These are phyloP conservation scores for Theristicus caerulescens DNA, from an alignment of 2,113 vertebrate species.

Conservation along the genomic window DNA sequence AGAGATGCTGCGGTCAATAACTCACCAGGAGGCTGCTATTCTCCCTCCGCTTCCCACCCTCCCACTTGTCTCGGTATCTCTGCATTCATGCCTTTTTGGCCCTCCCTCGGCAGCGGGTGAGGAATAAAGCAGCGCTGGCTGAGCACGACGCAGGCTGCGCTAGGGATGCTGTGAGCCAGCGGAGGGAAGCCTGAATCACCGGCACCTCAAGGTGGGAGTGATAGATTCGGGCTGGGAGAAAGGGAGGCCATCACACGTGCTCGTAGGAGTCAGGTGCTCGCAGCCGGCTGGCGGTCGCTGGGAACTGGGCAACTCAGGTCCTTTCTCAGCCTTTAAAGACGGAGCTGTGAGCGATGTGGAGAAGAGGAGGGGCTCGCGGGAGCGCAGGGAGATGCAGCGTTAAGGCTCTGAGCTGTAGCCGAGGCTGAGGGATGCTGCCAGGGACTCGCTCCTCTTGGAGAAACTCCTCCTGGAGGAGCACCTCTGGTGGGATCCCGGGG, in stretches of 20 bases:
- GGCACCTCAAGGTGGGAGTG: conserved; percentile 43
- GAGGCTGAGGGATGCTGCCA: not conserved
- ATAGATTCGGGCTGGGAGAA: not conserved
- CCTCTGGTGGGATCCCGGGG: not conserved
- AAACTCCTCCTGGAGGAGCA: not conserved
- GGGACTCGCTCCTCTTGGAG: not conserved
- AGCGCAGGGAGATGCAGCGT: not conserved
- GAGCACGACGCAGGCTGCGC: conserved; percentile 10
- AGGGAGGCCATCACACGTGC: not conserved
- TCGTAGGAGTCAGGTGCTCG: not conserved
- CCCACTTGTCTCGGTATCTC: conserved; percentile 31
- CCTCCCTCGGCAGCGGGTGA: conserved; percentile 38
- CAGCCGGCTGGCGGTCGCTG: not conserved
- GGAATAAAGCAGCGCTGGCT: conserved; percentile 30
- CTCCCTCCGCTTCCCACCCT: conserved; percentile 50
- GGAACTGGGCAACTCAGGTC: not conserved
- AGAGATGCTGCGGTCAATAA: conserved; percentile 7
- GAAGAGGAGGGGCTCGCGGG: not conserved
- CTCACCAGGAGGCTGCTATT: conserved; percentile 30
- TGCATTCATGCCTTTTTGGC: conserved; percentile 31
- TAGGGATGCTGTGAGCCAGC: not conserved
- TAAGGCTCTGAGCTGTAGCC: not conserved
- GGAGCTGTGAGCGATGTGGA: not conserved
- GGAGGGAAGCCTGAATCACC: conserved; percentile 18
- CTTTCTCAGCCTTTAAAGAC: not conserved